Conservation (phyloP, 2,797 vertebrate species). For the Salmo trutta region DNA sequence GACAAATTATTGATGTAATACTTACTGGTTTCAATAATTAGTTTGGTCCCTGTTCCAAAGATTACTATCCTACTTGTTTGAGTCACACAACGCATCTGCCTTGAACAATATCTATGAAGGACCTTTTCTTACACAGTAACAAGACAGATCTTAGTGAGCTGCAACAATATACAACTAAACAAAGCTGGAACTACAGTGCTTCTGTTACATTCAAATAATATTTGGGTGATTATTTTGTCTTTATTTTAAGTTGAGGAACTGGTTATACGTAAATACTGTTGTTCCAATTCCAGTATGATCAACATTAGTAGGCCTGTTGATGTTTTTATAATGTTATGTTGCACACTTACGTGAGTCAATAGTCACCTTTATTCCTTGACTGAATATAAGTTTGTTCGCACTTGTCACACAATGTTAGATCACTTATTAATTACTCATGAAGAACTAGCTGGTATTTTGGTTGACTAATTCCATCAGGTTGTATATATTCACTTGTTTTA, state of each 20-base stretch:
- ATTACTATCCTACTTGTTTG: conserved; percentile 29
- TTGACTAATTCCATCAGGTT: too few species aligned
- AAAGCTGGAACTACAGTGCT: not conserved
- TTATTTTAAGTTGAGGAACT: not conserved
- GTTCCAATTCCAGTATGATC: not conserved
- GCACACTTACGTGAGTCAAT: not conserved
- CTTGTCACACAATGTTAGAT: conserved; percentile 23
- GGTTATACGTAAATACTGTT: not conserved
- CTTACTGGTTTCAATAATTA: conserved; percentile 53
- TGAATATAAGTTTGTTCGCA: not conserved
- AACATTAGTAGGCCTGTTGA: not conserved
- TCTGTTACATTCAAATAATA: not conserved
- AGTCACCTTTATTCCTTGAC: not conserved
- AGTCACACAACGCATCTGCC: conserved; percentile 45
- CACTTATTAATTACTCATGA: not conserved
- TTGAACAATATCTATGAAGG: conserved; percentile 15
- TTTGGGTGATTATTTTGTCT: not conserved
- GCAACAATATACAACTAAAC: not conserved
- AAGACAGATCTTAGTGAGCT: not conserved
- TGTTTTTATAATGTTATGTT: not conserved
- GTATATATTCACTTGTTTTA: too few species aligned
- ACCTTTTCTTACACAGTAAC: not conserved
- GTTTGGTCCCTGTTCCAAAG: conserved; percentile 52
- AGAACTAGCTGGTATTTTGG: not conserved
- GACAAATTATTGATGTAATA: conserved; percentile 15